Evolutionary conservation across 37 sponge, comb jelly and placozoan species (phyloP), one percentile per base, ranked within the genome.

Genomic region (Geodia barretti): DNA sequence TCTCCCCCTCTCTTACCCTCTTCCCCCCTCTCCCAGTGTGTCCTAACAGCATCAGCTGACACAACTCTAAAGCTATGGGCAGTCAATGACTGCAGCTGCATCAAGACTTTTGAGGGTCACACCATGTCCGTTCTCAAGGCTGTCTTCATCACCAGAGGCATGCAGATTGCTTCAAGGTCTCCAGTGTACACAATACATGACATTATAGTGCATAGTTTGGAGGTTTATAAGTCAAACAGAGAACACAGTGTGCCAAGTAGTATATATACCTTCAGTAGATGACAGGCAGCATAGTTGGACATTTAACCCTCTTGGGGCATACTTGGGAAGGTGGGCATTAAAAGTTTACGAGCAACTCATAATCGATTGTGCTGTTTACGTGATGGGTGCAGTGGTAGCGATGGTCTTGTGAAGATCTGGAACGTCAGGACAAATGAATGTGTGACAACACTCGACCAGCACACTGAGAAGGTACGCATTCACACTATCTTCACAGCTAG

Each of bases 351-450:
- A n/a, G n/a, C n/a, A n/a, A n/a, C n/a, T n/a, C n/a, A n/a, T n/a
- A n/a, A n/a, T n/a, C n/a, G n/a, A n/a, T n/a, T n/a, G n/a, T n/a
- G n/a, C n/a, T n/a, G n/a, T n/a, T n/a, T n/a, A n/a, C n/a, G n/a
- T n/a, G n/a, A n/a, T n/a, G n/a, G n/a, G 7, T 40, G 79, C 62
- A 90, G 93, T 80, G 94, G 90, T 59, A 80, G 87, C 36, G 95
- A 97, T 90, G 98, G 98, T 4, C 38, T 97, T 54, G 78, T 97
- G 81, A 99, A 99, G 74, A 73, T 99, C 34, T 99, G 99, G 99
- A 94, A 78, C 69, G 88, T 96, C 40, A 84, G 86, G 64, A 92
- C 88, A 37, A 85, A 85, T 30, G 92, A 91, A 59, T 96, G 95
- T 87, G 89, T 73, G 5, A 68, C 89, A 33, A 96, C 99, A 11